Evolutionary conservation across 1,140 invertebrate genomes (phyloP).

Genomic region (Diploscapter pachys): DNA sequence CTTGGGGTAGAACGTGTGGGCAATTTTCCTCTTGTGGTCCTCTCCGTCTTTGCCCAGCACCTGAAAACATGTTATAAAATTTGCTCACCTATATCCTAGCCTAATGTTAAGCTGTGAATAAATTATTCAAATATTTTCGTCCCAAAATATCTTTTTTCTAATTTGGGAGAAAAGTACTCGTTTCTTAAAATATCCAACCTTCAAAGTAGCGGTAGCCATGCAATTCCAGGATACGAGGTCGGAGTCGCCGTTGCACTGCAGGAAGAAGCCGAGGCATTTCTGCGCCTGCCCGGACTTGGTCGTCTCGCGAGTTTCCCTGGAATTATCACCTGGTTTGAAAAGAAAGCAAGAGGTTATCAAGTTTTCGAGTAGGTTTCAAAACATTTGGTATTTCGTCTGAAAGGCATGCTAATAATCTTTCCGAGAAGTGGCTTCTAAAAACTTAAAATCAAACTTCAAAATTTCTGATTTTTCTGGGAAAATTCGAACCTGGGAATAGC

Average conservation of each 20-base stretch:
- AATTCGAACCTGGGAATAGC: constrained; percentile 44
- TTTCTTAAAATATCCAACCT: neutral
- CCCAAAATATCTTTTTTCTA: too few species aligned
- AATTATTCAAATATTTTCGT: too few species aligned
- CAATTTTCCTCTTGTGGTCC: constrained; percentile 50
- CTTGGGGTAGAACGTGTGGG: constrained; percentile 57
- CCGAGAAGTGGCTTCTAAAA: neutral
- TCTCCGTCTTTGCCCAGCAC: neutral
- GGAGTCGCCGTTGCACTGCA: constrained; percentile 82
- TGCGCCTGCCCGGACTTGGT: neutral
- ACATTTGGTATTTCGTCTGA: neutral
- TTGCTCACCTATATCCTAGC: too few species aligned
- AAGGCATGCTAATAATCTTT: neutral
- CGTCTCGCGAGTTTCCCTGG: neutral
- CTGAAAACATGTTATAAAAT: too few species aligned
- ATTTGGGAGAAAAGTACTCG: constrained; percentile 14
- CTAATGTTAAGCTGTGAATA: too few species aligned
- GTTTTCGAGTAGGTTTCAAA: too few species aligned
- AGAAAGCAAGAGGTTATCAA: too few species aligned
- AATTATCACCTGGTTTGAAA: too few species aligned
- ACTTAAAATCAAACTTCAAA: neutral
- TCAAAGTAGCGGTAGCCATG: constrained; percentile 48
- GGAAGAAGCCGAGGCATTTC: constrained; percentile 75
- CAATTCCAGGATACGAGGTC: constrained; percentile 65
- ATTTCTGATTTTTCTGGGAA: neutral